Base-by-base conservation (phyloP, 53 echinoderm and acorn worm species). In the Hippasteria phrygiana region DNA sequence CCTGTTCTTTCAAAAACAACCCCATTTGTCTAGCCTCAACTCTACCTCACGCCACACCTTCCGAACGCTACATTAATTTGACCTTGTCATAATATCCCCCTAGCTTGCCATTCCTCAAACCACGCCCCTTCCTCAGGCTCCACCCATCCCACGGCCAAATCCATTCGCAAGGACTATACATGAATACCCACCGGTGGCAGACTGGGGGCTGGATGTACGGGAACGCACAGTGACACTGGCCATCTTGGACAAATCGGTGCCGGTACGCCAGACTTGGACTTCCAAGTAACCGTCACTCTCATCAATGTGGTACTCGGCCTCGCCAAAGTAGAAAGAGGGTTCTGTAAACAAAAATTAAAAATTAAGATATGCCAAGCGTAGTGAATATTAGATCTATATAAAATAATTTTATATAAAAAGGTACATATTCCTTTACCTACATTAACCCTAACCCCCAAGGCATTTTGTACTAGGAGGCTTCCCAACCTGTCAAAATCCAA, bases 221-320 rank as follows among this genome's bases (percentile, higher is more conserved):
- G 99, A 99, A 27, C 96, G 94, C 24, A 99, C 99, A 35, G 99
- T 99, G 43, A 99, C 87, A 70, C 92, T 94, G 28, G 99, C 94
- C 99, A 99, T 99, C 96, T 96, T 92, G 79, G 99, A 94, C 0
- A 99, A 85, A 73, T 99, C 99, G 34, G 99, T 96, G 37, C 99
- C 99, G 13, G 99, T 95, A 75, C 99, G 95, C 94, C 91, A 96
- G 46, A 99, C 99, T 24, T 94, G 92, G 17, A 99, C 91, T 86
- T 93, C 99, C 33, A 96, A 41, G 79, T 85, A 93, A 1, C 96
- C 96, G 4, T 89, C 88, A 55, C 96, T 96, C 92, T 99, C 99
- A 48, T 99, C 99, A 35, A 90, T 74, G 35, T 81, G 90, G 74
- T 90, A 90, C 54, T 91, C 91, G 36, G 87, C 66, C 62, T 94